These are phyloP conservation scores for Condylura cristata DNA, from an alignment of 2,113 vertebrate genomes.

Conservation along the genomic window DNA sequence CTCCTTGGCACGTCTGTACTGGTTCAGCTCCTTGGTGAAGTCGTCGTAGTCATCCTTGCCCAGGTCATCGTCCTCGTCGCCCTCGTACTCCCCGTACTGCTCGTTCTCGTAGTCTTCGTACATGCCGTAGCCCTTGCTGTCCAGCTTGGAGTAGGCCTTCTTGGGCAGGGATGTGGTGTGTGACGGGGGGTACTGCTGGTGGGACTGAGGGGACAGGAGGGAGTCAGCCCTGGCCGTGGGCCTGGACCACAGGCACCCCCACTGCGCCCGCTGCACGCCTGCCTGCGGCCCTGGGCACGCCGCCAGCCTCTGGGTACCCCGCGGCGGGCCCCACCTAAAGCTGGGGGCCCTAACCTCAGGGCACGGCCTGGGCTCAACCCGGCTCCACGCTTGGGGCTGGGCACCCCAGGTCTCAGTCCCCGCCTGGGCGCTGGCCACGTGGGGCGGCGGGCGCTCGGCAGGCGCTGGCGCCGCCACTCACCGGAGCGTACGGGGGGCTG, in stretches of 20 bases:
- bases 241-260: neutral
- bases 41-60: constrained; percentile 94
- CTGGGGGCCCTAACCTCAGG: no score
- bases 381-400: neutral
- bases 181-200: constrained; percentile 88
- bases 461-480: constrained; percentile 68
- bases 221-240: neutral
- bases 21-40: constrained; percentile 95
- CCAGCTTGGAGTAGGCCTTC: constrained; percentile 94
- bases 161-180: constrained; percentile 87
- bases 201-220: constrained; percentile 81
- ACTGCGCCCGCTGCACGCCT: neutral
- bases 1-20: constrained; percentile 95
- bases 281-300: neutral
- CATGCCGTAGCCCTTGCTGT: constrained; percentile 90
- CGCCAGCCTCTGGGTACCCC: neutral
- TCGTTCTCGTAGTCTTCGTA: constrained; percentile 94
- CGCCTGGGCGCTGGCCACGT: neutral
- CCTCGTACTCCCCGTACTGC: constrained; percentile 88
- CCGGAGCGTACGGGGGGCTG: constrained; percentile 91
- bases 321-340: neutral
- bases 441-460: neutral
- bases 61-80: constrained; percentile 92
- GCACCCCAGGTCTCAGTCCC: neutral
- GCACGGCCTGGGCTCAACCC: neutral